phyloP scores from a whole-genome alignment of 2,113 vertebrate species.

The Arothron firmamentum region DNA sequence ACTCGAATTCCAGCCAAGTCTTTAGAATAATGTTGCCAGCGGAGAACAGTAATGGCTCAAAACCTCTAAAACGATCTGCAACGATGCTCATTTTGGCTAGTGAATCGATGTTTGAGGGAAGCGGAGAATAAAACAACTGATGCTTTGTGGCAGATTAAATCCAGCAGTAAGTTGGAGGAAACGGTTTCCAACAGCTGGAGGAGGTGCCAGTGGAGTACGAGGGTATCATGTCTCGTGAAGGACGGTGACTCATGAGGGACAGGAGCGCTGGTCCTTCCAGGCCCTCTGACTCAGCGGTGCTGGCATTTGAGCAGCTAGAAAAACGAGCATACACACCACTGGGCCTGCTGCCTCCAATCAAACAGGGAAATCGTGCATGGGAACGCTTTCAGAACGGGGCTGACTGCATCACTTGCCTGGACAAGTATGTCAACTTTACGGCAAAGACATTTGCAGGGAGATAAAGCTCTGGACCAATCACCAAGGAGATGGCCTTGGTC shows the following conservation, averaged over 20 bases:
- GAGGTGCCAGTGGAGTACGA: constrained; percentile 16
- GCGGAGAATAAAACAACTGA: neutral
- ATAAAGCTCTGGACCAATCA: too few relatives aligned
- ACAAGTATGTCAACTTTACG: constrained; percentile 29
- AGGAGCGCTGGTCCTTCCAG: constrained; percentile 23
- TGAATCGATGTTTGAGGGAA: neutral
- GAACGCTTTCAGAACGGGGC: constrained; percentile 2
- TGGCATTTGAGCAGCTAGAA: constrained; percentile 1
- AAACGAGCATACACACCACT: too few relatives aligned
- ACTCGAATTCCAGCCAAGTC: constrained; percentile 19
- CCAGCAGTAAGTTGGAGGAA: constrained; percentile 6
- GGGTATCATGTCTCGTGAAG: constrained; percentile 42
- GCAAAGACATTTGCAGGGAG: too few relatives aligned
- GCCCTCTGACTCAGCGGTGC: constrained; percentile 10
- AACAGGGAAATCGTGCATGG: constrained; percentile 7
- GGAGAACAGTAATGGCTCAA: constrained; percentile 10
- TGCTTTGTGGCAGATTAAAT: neutral
- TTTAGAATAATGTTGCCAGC: constrained; percentile 5
- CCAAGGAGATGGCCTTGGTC: too few relatives aligned
- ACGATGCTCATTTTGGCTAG: too few relatives aligned
- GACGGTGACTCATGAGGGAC: constrained; percentile 47
- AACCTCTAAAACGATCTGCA: neutral
- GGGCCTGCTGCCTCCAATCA: constrained; percentile 6
- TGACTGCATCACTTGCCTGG: constrained; percentile 2
- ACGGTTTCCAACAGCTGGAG: constrained; percentile 1